Conservation (phyloP, 2,113 vertebrate genomes). For the Heptranchias perlo region DNA sequence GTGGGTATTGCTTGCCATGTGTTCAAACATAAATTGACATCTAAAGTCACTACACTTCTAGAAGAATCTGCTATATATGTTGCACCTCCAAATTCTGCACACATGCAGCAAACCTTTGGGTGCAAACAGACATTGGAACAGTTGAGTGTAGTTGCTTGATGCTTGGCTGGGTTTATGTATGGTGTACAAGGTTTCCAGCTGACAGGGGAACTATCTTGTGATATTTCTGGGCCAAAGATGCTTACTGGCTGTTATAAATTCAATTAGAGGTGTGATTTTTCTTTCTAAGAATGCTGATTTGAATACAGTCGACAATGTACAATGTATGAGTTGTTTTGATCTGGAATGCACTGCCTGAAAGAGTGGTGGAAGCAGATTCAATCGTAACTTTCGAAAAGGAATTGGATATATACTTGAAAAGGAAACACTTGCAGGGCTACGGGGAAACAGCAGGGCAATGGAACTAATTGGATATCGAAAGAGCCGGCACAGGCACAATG, state of each 20-base stretch:
- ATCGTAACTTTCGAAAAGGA: not conserved
- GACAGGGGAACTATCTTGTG: not conserved
- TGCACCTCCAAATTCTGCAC: not conserved
- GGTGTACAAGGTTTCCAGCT: not conserved
- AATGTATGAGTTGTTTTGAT: not conserved
- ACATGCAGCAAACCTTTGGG: not conserved
- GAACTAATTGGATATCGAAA: not conserved
- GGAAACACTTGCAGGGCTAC: not conserved
- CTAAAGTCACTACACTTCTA: too few relatives aligned
- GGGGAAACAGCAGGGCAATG: not conserved
- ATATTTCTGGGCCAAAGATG: conserved; percentile 1
- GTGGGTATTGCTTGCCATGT: not conserved
- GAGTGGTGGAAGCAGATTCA: not conserved
- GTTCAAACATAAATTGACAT: not conserved
- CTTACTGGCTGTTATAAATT: not conserved
- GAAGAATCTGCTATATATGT: not conserved
- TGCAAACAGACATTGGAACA: not conserved
- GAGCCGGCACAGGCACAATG: not conserved
- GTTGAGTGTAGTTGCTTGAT: not conserved
- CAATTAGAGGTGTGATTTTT: not conserved
- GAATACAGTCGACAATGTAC: too few relatives aligned
- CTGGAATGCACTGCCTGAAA: not conserved
- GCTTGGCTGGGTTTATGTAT: not conserved
- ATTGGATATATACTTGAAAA: not conserved
- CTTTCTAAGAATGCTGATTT: not conserved